Evolutionary conservation across 2,113 vertebrate species (phyloP).

Genomic region (Calyptommatus sinebrachiatus): DNA sequence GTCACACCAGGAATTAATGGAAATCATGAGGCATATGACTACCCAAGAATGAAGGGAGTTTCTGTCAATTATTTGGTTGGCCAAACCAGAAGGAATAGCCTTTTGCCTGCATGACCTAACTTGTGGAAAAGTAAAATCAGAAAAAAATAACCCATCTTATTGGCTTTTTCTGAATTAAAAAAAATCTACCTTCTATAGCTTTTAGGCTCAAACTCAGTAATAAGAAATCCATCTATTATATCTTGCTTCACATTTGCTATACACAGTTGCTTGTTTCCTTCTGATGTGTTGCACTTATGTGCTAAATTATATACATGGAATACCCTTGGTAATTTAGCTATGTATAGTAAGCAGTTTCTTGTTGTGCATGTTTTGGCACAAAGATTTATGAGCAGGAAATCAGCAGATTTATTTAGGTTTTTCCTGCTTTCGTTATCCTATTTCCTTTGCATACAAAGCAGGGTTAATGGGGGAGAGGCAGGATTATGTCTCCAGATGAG

Average conservation of each 20-base stretch:
- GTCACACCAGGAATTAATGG: too few species aligned
- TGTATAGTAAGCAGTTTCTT: conserved; percentile 4
- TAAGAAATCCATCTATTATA: neutral
- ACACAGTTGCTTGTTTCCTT: neutral
- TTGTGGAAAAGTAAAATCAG: neutral
- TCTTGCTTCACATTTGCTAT: neutral
- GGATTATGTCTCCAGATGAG: neutral
- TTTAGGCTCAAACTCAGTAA: neutral
- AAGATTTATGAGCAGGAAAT: neutral
- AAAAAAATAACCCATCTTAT: neutral
- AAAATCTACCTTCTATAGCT: neutral
- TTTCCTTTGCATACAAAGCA: conserved; percentile 15
- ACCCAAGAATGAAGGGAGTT: neutral
- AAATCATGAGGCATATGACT: too few species aligned
- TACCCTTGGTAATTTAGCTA: neutral
- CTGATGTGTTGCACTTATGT: neutral
- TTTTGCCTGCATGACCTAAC: neutral
- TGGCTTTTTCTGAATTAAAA: neutral
- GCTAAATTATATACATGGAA: neutral
- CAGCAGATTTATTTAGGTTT: conserved; percentile 7
- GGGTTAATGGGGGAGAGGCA: conserved; percentile 11
- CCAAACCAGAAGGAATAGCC: neutral
- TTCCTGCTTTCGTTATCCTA: conserved; percentile 19
- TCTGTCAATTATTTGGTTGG: neutral
- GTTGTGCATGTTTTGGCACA: neutral